Evolutionary conservation across 2,113 vertebrate species (phyloP).

Genomic region (Arothron firmamentum): DNA sequence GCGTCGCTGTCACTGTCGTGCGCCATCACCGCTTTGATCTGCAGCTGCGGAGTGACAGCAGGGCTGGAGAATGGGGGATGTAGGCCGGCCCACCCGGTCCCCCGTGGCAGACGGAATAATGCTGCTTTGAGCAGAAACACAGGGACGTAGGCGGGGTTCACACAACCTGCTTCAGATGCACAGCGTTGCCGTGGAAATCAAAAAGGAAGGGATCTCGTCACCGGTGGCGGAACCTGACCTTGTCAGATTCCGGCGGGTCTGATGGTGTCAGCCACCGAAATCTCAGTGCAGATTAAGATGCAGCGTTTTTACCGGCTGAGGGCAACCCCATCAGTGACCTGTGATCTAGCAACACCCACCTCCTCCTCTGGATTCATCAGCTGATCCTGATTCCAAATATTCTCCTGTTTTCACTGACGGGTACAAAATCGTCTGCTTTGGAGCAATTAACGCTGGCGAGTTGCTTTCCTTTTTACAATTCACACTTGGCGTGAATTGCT

Average conservation of each 20-base stretch:
- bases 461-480: slow-evolving; percentile 40
- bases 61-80: slow-evolving; percentile 41
- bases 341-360: neutral
- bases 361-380: slow-evolving; percentile 48
- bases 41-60: slow-evolving; percentile 47
- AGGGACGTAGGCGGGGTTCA: slow-evolving; percentile 42
- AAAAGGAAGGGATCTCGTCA: slow-evolving; percentile 17
- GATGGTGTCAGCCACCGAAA: slow-evolving; percentile 34
- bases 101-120: slow-evolving; percentile 40
- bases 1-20: slow-evolving; percentile 51
- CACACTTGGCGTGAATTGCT: slow-evolving; percentile 46
- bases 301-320: neutral
- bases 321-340: too few species aligned
- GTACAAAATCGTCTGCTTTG: slow-evolving; percentile 45
- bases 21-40: slow-evolving; percentile 38
- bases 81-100: slow-evolving; percentile 38
- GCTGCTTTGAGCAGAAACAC: slow-evolving; percentile 47
- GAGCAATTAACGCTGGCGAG: slow-evolving; percentile 60
- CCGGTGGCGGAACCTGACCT: slow-evolving; percentile 39
- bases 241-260: slow-evolving; percentile 36
- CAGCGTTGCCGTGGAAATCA: neutral
- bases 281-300: slow-evolving; percentile 32
- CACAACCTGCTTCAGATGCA: slow-evolving; percentile 45
- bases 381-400: slow-evolving; percentile 35
- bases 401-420: slow-evolving; percentile 37